These are phyloP conservation scores for Sphaerophoria rueppellii DNA, from an alignment of 2,888 invertebrate genomes.

Conservation along the genomic window DNA sequence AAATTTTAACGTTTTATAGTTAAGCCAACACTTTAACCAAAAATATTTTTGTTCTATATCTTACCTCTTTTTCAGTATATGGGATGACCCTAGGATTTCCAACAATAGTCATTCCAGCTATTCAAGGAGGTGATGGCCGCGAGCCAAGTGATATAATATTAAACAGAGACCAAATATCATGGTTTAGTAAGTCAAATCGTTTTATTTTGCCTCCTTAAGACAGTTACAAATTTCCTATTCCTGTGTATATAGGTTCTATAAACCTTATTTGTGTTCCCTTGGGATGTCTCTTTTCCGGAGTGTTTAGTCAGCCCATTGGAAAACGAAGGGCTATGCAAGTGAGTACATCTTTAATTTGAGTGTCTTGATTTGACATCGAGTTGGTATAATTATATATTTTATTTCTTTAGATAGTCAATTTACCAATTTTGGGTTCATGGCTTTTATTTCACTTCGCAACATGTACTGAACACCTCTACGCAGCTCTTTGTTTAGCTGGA, in stretches of 20 bases:
- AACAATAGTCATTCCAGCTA: constrained; percentile 90
- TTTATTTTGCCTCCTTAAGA: no score
- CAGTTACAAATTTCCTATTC: no score
- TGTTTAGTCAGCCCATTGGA: constrained; percentile 88
- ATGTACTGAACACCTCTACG: constrained; percentile 86
- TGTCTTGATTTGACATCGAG: background rate
- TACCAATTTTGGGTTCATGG: constrained; percentile 90
- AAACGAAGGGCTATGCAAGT: constrained; percentile 89
- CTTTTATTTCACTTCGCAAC: constrained; percentile 87
- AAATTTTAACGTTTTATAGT: no score
- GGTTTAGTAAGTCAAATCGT: constrained; percentile 89
- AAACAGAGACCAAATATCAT: constrained; percentile 86
- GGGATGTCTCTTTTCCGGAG: constrained; percentile 89
- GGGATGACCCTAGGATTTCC: constrained; percentile 92
- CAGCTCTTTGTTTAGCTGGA: constrained; percentile 88
- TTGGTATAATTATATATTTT: background rate
- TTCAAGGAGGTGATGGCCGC: constrained; percentile 83
- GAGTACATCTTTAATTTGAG: constrained; percentile 23
- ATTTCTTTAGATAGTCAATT: constrained; percentile 83
- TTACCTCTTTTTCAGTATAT: constrained; percentile 83
- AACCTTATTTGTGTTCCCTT: constrained; percentile 91
- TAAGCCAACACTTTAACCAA: no score
- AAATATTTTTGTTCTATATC: background rate
- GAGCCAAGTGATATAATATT: constrained; percentile 83
- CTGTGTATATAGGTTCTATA: constrained; percentile 86